Conservation (phyloP, 2,888 invertebrate species). For the Galeopsomyia nigrocyanea region DNA sequence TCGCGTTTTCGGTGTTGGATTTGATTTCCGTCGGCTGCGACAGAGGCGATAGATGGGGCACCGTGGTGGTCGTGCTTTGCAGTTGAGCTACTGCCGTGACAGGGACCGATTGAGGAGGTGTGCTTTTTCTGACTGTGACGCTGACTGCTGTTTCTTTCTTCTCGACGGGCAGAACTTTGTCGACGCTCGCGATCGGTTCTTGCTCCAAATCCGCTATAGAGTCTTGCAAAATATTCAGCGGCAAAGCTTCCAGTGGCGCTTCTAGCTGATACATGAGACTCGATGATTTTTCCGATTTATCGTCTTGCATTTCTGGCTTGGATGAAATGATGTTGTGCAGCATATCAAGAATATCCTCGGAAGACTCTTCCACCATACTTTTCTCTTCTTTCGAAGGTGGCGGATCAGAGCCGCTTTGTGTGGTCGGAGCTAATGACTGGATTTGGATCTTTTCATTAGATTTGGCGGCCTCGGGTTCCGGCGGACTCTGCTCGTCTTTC, state of each 20-base stretch:
- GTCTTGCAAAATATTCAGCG: slow-evolving; percentile 64
- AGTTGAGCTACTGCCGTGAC: slow-evolving; percentile 60
- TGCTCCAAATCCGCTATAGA: slow-evolving; percentile 48
- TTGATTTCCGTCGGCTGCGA: slow-evolving; percentile 81
- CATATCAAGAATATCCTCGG: slow-evolving; percentile 80
- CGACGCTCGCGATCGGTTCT: slow-evolving; percentile 39
- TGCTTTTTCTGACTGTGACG: slow-evolving; percentile 47
- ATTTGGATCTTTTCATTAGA: slow-evolving; percentile 16
- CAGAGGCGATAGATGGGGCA: slow-evolving; percentile 79
- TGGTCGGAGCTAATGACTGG: slow-evolving; percentile 13
- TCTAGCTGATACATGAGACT: slow-evolving; percentile 64
- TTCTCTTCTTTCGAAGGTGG: slow-evolving; percentile 51
- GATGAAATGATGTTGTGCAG: slow-evolving; percentile 75
- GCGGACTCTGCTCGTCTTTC: slow-evolving; percentile 43
- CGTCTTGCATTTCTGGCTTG: slow-evolving; percentile 66
- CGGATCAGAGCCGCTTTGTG: slow-evolving; percentile 28
- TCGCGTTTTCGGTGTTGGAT: slow-evolving; percentile 80
- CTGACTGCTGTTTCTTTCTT: slow-evolving; percentile 31
- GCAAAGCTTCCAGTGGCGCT: slow-evolving; percentile 63
- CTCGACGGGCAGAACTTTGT: slow-evolving; percentile 11
- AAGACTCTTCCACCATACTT: slow-evolving; percentile 70
- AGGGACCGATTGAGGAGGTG: slow-evolving; percentile 41
- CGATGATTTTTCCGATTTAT: slow-evolving; percentile 59
- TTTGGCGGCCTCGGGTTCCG: slow-evolving; percentile 26
- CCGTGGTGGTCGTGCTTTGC: slow-evolving; percentile 68